Evolutionary conservation across 2,113 vertebrate species (phyloP).

Genomic region (Glaucomys volans): DNA sequence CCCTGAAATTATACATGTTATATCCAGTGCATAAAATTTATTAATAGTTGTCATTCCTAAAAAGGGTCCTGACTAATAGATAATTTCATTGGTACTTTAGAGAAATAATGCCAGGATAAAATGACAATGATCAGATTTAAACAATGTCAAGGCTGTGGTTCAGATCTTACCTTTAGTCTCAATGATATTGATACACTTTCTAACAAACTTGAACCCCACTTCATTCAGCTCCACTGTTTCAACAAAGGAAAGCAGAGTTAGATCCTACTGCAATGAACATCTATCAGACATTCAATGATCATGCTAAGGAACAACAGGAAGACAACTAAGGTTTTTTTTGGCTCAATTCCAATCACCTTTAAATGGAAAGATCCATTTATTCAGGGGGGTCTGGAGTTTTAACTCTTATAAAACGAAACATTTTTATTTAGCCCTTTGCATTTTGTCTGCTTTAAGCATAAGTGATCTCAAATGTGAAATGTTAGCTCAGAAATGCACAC

Average conservation of each 20-base stretch:
- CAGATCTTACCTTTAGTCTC: conserved; percentile 93
- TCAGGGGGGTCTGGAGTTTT: background rate
- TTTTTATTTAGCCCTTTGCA: background rate
- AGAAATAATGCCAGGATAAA: background rate
- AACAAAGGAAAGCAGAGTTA: conserved; percentile 66
- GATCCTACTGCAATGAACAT: background rate
- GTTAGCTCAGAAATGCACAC: background rate
- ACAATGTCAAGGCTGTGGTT: background rate
- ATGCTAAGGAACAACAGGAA: background rate
- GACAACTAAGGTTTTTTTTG: background rate
- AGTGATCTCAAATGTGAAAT: background rate
- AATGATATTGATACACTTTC: conserved; percentile 96
- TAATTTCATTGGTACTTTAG: background rate
- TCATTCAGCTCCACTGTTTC: conserved; percentile 96
- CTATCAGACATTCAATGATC: background rate
- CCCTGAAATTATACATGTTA: conserved; percentile 19
- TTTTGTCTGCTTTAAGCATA: background rate
- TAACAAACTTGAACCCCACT: conserved; percentile 96
- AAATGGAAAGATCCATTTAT: background rate
- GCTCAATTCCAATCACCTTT: background rate
- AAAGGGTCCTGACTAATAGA: background rate
- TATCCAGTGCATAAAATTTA: background rate
- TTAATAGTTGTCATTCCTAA: background rate
- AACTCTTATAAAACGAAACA: conserved; percentile 39
- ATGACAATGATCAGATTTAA: background rate